Conservation (phyloP, 1,140 invertebrate genomes). For the Drosophila nebulosa region DNA sequence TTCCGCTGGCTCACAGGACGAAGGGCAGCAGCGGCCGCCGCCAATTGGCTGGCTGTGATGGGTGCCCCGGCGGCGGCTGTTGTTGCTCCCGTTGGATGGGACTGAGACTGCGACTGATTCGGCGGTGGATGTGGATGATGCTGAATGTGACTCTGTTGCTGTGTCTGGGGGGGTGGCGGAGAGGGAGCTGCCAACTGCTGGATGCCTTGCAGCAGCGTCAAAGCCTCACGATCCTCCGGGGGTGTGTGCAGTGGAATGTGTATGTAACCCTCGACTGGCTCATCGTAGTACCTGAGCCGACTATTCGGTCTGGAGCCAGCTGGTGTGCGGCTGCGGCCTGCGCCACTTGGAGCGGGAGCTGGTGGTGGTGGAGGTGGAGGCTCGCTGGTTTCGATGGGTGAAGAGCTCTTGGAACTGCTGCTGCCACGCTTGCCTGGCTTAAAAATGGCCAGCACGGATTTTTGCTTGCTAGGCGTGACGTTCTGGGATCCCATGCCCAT, state of each 20-base stretch:
- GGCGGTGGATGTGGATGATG: neutral
- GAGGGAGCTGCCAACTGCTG: slow-evolving; percentile 61
- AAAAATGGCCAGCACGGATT: slow-evolving; percentile 85
- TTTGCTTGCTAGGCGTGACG: slow-evolving; percentile 83
- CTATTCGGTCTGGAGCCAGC: slow-evolving; percentile 58
- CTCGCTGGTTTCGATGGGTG: slow-evolving; percentile 68
- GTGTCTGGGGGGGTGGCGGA: slow-evolving; percentile 41
- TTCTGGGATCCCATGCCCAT: slow-evolving; percentile 70
- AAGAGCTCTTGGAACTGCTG: slow-evolving; percentile 75
- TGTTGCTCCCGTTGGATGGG: neutral
- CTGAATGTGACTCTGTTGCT: neutral
- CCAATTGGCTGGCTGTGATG: slow-evolving; percentile 57
- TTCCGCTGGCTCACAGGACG: slow-evolving; percentile 51
- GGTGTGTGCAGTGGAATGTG: slow-evolving; percentile 86
- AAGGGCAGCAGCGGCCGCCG: slow-evolving; percentile 55
- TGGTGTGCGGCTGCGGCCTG: slow-evolving; percentile 55
- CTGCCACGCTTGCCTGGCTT: slow-evolving; percentile 82
- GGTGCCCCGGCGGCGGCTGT: slow-evolving; percentile 24
- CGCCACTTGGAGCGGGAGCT: slow-evolving; percentile 28
- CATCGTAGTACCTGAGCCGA: slow-evolving; percentile 83
- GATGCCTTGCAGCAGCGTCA: slow-evolving; percentile 63
- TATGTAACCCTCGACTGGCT: slow-evolving; percentile 83
- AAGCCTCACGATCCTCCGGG: slow-evolving; percentile 83
- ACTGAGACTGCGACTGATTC: neutral
- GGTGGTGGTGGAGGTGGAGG: slow-evolving; percentile 53